These are phyloP conservation scores for Amphipyra tragopoginis DNA, from an alignment of 2,888 invertebrate genomes.

Conservation along the genomic window DNA sequence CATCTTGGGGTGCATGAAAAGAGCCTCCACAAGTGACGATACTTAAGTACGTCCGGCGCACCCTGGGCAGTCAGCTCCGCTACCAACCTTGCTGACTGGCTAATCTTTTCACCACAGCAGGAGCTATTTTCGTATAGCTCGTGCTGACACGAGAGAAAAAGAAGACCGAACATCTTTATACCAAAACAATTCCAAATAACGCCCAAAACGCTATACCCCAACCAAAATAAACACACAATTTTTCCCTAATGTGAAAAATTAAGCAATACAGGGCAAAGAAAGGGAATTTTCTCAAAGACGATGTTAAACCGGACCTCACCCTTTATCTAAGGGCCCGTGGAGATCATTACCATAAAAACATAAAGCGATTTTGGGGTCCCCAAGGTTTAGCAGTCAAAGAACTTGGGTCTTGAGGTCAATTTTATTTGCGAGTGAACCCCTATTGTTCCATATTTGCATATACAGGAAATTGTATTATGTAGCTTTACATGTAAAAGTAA, in stretches of 20 bases:
- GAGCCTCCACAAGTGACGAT: too few relatives aligned
- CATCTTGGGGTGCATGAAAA: too few relatives aligned
- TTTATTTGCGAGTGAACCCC: slow-evolving; percentile 39
- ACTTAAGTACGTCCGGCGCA: too few relatives aligned
- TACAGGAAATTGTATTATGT: slow-evolving; percentile 47
- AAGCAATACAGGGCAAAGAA: slow-evolving; percentile 28
- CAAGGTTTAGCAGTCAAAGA: slow-evolving; percentile 51
- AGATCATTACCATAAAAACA: slow-evolving; percentile 58
- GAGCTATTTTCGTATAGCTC: too few relatives aligned
- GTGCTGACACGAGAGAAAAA: too few relatives aligned
- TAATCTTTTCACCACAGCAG: too few relatives aligned
- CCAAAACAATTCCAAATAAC: too few relatives aligned
- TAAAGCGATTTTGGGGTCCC: slow-evolving; percentile 56
- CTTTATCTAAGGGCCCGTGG: slow-evolving; percentile 47
- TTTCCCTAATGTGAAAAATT: slow-evolving; percentile 23
- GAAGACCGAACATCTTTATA: too few relatives aligned
- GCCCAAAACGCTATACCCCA: not conserved
- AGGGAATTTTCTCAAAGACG: slow-evolving; percentile 31
- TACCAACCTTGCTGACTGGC: too few relatives aligned
- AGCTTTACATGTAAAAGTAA: slow-evolving; percentile 34
- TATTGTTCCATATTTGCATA: slow-evolving; percentile 54
- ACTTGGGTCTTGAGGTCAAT: slow-evolving; percentile 24
- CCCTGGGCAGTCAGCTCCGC: too few relatives aligned
- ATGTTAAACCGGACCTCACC: slow-evolving; percentile 41
- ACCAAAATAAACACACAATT: slow-evolving; percentile 14